phyloP scores from a whole-genome alignment of 2,888 invertebrate species.

The Tineola bisselliella region DNA sequence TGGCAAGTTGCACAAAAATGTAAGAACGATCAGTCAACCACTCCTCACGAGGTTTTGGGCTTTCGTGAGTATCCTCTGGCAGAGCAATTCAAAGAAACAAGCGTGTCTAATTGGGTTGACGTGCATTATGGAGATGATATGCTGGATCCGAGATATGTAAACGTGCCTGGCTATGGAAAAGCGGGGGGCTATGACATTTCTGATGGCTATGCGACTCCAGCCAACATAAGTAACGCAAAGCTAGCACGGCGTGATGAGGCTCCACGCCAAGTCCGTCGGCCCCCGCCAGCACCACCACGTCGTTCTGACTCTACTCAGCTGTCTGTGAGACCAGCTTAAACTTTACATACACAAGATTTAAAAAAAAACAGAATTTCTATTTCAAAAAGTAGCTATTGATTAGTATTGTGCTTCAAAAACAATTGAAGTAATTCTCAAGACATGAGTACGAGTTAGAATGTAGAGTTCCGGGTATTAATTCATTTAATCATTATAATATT shows the following conservation, averaged over 20 bases:
- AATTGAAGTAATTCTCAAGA: too few species aligned
- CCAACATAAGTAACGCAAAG: conserved; percentile 28
- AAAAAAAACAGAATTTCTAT: too few species aligned
- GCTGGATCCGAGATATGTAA: conserved; percentile 78
- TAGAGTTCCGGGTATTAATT: not conserved
- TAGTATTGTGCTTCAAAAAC: too few species aligned
- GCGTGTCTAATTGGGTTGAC: conserved; percentile 90
- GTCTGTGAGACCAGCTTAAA: conserved; percentile 18
- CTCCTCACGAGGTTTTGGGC: conserved; percentile 90
- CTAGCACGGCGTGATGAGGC: conserved; percentile 42
- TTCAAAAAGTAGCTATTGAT: too few species aligned
- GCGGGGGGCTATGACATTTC: conserved; percentile 20
- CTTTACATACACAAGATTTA: not conserved
- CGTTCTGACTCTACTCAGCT: conserved; percentile 89
- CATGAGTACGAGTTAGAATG: not conserved
- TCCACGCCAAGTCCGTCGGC: conserved; percentile 71
- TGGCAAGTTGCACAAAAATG: conserved; percentile 95
- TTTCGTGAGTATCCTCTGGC: conserved; percentile 83
- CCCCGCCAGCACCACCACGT: conserved; percentile 91
- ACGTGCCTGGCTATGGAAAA: conserved; percentile 61
- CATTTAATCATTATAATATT: not conserved
- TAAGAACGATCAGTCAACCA: conserved; percentile 85
- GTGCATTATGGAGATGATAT: conserved; percentile 79
- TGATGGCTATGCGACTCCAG: conserved; percentile 27
- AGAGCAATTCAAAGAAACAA: conserved; percentile 80